A percentile compares a stretch with the other conserved stretches of the same genome.
Conservation (phyloP, 1,140 invertebrate genomes). For the Periplaneta americana region DNA sequence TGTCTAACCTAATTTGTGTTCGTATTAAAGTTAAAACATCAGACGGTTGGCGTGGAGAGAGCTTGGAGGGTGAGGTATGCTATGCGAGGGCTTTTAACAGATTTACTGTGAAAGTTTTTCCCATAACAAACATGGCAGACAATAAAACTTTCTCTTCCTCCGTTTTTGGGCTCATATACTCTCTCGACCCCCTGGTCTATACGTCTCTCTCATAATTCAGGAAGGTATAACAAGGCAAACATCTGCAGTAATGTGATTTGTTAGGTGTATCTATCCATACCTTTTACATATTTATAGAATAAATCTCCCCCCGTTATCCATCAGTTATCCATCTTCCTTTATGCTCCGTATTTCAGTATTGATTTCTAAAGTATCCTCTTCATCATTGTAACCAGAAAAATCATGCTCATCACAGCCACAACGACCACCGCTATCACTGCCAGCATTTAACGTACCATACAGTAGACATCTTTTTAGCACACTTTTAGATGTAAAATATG, state of each 20-base stretch:
- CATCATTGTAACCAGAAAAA: no score
- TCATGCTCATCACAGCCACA: no score
- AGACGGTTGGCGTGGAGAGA: background rate
- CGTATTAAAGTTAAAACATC: background rate
- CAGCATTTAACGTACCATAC: no score
- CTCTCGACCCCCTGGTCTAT: no score
- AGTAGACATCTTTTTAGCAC: no score
- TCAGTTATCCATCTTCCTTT: background rate
- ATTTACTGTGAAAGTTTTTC: conserved; percentile 2
- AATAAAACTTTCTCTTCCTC: conserved; percentile 4
- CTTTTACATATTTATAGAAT: background rate
- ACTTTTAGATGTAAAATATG: no score
- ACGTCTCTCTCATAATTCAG: background rate
- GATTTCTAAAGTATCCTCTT: background rate
- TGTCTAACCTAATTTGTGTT: background rate
- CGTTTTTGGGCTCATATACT: background rate
- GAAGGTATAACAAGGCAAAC: background rate
- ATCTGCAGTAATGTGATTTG: background rate
- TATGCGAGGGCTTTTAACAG: background rate
- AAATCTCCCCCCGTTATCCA: background rate
- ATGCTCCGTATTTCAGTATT: background rate
- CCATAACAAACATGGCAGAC: conserved; percentile 1
- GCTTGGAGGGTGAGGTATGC: background rate
- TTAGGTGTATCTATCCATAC: background rate
- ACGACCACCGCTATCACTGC: no score